Base-by-base conservation (phyloP, 2,113 vertebrate genomes). In the Acrocephalus kingi region DNA sequence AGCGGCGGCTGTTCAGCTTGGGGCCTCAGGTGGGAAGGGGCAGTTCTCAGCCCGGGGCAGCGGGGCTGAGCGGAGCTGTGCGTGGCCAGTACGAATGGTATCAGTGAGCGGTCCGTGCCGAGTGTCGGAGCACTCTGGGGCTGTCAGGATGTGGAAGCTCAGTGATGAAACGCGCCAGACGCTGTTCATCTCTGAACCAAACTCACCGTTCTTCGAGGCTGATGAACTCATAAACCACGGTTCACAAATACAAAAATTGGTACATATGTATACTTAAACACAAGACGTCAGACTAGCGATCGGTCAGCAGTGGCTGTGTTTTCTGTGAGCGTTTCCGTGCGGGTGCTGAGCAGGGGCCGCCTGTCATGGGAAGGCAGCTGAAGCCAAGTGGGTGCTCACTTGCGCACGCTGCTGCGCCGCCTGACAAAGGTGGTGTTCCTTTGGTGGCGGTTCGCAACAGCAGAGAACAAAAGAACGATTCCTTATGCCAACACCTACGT, bases 381-480 rank as follows among this genome's bases (percentile, higher is more conserved):
- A 9, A 59, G 86, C 33, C 11, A 4, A 71, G 71, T 4, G 73
- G 52, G 80, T 33, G 62, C 73, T 85, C 37, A 0, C 37, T 72
- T 18, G 71, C 7, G 9, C 66, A 64, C 13, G 45, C 37, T 69
- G 90, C 74, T 85, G 63, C 39, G 76, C 75, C 62, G 79, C 41
- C 55, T 72, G 71, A 58, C 81, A 88, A 66, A 96, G 80, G 78
- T 91, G 43, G 13, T 54, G n/a, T 41, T 86, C 79, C 71, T 39
- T 39, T 39, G 37, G 37, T 39, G 37, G 37, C 37, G 37, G 37
- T 39, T 39, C 41, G 84, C 41, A 14, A 13, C 74, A 55, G 80
- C 91, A 43, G 30, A 92, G 92, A 96, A 94, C 92, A 95, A 96
- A 96, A 93, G 72, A 80, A 46, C 13, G 9, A 28, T 43, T 91